A percentile compares a stretch with the other conserved stretches of the same genome.
Evolutionary conservation across 1,140 invertebrate genomes (phyloP).

Genomic region (Zeugodacus cucurbitae): DNA sequence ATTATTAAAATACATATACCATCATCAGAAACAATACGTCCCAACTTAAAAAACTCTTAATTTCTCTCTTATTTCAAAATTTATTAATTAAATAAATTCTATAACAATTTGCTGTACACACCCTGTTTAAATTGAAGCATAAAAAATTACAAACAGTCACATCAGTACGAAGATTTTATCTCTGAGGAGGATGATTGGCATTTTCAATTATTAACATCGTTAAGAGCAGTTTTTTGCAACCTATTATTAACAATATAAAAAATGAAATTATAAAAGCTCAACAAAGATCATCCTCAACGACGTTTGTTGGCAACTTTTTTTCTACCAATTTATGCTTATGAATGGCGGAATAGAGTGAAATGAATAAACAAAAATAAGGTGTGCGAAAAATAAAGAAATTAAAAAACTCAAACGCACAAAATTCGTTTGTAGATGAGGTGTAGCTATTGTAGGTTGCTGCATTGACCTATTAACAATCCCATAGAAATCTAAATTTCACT

Average conservation of each 20-base stretch:
- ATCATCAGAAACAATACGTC: too few relatives aligned
- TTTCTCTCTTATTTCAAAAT: too few relatives aligned
- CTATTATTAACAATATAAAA: neutral
- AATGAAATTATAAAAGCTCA: neutral
- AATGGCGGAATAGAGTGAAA: neutral
- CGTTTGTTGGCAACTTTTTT: neutral
- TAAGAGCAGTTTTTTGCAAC: neutral
- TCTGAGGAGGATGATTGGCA: conserved; percentile 7
- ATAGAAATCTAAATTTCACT: neutral
- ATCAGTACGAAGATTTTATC: neutral
- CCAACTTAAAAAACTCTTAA: too few relatives aligned
- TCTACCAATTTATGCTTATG: neutral
- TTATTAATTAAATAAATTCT: too few relatives aligned
- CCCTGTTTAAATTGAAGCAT: neutral
- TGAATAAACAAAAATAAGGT: neutral
- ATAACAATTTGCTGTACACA: too few relatives aligned
- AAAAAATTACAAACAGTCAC: neutral
- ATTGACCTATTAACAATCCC: neutral
- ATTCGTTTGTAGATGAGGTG: too few relatives aligned
- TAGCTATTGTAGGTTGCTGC: too few relatives aligned
- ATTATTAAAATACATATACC: too few relatives aligned
- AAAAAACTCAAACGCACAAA: too few relatives aligned
- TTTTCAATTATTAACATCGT: neutral
- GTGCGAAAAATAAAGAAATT: neutral
- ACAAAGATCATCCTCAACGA: neutral